Evolutionary conservation across 2,113 vertebrate species (phyloP).

Genomic region (Eulacestoma nigropectus): DNA sequence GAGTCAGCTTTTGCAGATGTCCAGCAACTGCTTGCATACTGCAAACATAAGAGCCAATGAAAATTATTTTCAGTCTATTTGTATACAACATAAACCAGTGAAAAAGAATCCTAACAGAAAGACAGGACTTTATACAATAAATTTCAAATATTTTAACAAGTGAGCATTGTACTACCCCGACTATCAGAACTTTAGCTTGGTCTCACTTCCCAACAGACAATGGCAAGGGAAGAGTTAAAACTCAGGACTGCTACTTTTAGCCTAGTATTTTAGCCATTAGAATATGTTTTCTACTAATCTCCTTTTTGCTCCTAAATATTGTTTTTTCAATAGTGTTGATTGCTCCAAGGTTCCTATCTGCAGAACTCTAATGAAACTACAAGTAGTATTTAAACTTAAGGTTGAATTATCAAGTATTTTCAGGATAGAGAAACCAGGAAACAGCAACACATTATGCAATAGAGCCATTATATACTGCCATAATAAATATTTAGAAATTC

Average conservation of each 20-base stretch:
- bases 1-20: not conserved
- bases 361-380: constrained; percentile 25
- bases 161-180: not conserved
- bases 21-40: not conserved
- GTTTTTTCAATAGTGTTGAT: constrained; percentile 32
- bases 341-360: constrained; percentile 32
- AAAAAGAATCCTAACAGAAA: constrained; percentile 12
- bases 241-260: not conserved
- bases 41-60: not conserved
- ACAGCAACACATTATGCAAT: constrained; percentile 65
- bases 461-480: constrained; percentile 66
- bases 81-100: not conserved
- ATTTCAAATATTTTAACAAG: not conserved
- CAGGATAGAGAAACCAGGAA: constrained; percentile 66
- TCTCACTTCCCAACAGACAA: not conserved
- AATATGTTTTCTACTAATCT: not conserved
- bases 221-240: not conserved
- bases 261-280: not conserved
- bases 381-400: constrained; percentile 28
- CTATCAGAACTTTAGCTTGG: not conserved
- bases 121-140: not conserved
- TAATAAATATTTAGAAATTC: constrained; percentile 75
- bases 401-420: constrained; percentile 61
- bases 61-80: not conserved
- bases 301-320: not conserved